These are phyloP conservation scores for Eretmochelys imbricata DNA, from an alignment of 2,113 vertebrate species.

Conservation along the genomic window DNA sequence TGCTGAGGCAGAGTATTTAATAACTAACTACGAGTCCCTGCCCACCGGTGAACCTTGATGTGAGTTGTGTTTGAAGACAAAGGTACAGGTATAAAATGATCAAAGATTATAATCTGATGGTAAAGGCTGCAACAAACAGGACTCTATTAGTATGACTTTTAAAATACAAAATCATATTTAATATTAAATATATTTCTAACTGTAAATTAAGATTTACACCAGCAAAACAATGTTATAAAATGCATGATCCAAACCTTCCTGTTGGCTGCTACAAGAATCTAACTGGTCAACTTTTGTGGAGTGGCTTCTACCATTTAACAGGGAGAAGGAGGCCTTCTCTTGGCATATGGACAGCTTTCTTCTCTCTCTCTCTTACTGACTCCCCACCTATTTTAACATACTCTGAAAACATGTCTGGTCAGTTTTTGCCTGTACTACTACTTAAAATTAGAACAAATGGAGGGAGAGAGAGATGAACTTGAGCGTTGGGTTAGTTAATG, in stretches of 20 bases:
- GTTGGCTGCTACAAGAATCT: background rate
- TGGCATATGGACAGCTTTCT: background rate
- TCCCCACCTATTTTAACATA: background rate
- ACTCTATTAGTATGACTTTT: background rate
- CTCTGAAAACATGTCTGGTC: background rate
- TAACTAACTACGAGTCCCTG: conserved; percentile 49
- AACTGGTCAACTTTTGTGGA: background rate
- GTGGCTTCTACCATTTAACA: background rate
- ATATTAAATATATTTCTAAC: background rate
- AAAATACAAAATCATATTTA: background rate
- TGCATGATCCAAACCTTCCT: background rate
- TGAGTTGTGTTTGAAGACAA: background rate
- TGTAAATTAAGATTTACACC: background rate
- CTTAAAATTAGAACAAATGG: background rate
- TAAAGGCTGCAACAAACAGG: background rate
- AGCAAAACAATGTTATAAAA: background rate
- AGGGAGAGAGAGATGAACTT: background rate
- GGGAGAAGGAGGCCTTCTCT: background rate
- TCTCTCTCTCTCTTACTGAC: background rate
- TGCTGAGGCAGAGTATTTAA: background rate
- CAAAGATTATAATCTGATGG: background rate
- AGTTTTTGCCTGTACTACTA: background rate
- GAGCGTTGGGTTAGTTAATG: background rate
- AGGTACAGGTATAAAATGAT: background rate
- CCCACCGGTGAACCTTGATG: background rate